Evolutionary conservation across 2,888 invertebrate species (phyloP), one percentile per base, ranked within the genome.

Genomic region (Deilephila elpenor): DNA sequence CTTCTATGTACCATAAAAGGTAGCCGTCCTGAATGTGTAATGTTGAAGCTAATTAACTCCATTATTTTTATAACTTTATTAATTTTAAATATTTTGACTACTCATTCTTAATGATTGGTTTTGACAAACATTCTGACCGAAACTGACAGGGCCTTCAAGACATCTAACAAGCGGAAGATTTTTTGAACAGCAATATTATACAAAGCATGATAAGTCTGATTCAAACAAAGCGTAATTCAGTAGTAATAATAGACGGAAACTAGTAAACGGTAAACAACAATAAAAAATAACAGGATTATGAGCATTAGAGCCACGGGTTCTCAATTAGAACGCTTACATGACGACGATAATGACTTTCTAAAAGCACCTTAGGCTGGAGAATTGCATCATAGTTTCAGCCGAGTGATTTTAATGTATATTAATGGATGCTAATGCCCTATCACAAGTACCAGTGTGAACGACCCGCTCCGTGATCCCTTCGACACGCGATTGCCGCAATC

Each of bases 351-450:
- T 64, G n/a, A 53, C 25, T 72, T 56, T 34, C 72, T 62, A 64
- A 64, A 72, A 32, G 72, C 75, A 76, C 34, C 62, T 64, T 34
- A 17, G 56, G 20, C 51, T 60, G 61, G 44, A 80, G 82, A 82
- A 84, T 83, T 83, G 83, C 84, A 81, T 81, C 83, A 83, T 81
- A 75, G 84, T 79, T 78, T 74, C 77, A 80, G 72, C 71, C 77
- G 78, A 83, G 79, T 78, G 83, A 78, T 78, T 82, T 78, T 78
- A 79, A 79, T 80, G 77, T 79, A 77, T 76, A 80, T 78, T 78
- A 79, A 79, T 81, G 77, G 78, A 78, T 75, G 83, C 78, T 83
- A 84, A 82, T 80, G 82, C 84, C 79, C 83, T 79, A 84, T 84
- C 83, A 78, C 75, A 76, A 75, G 74, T 73, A 72, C 75, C 77